phyloP scores from a whole-genome alignment of 1,140 invertebrate genomes.

The Drosophila paulistorum region DNA sequence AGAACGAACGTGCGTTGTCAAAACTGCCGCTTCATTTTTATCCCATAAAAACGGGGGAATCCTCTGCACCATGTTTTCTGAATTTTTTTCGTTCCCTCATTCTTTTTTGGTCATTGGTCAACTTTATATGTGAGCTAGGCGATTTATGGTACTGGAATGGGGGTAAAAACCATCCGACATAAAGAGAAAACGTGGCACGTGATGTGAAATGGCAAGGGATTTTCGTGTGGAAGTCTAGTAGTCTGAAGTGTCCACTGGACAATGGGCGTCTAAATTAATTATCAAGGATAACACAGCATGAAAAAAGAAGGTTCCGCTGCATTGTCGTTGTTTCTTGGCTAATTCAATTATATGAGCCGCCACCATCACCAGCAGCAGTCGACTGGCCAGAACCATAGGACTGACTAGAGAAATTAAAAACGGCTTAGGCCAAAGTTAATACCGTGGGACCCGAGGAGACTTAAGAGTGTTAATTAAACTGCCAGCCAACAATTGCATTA shows the following conservation, averaged over 20 bases:
- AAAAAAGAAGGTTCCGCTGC: slow-evolving; percentile 45
- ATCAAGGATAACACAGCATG: slow-evolving; percentile 72
- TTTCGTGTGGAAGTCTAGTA: slow-evolving; percentile 31
- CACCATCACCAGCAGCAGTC: neutral
- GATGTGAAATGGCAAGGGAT: slow-evolving; percentile 66
- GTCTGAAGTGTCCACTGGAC: slow-evolving; percentile 45
- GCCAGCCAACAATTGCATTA: slow-evolving; percentile 65
- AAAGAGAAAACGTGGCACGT: slow-evolving; percentile 52
- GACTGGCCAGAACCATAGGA: neutral
- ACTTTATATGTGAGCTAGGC: slow-evolving; percentile 61
- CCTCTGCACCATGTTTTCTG: slow-evolving; percentile 10
- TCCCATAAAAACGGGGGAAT: slow-evolving; percentile 52
- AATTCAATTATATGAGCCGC: slow-evolving; percentile 74
- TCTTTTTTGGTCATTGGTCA: slow-evolving; percentile 44
- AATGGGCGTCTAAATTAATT: slow-evolving; percentile 80
- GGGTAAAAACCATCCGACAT: slow-evolving; percentile 1
- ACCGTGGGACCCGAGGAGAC: slow-evolving; percentile 30
- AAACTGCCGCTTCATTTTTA: slow-evolving; percentile 72
- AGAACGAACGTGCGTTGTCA: slow-evolving; percentile 70
- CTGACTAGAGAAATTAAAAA: slow-evolving; percentile 66
- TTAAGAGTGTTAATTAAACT: slow-evolving; percentile 77
- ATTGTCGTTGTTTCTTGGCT: slow-evolving; percentile 52
- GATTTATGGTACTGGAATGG: slow-evolving; percentile 64
- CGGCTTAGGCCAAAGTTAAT: slow-evolving; percentile 75
- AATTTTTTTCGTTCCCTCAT: neutral